Evolutionary conservation across 2,113 vertebrate genomes (phyloP).

Genomic region (Eulacestoma nigropectus): DNA sequence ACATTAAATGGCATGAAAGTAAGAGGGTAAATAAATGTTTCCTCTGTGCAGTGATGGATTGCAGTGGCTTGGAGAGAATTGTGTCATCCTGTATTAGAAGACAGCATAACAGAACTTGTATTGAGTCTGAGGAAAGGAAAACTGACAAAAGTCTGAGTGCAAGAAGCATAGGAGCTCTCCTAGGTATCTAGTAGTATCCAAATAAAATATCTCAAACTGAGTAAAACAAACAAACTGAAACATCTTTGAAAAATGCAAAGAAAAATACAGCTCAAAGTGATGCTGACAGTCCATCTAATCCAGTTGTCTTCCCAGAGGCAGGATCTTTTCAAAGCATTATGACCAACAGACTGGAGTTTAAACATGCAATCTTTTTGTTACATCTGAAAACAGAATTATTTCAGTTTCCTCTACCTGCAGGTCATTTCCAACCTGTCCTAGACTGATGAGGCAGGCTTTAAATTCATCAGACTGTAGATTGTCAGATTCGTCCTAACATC

Average conservation of each 20-base stretch:
- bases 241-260: not conserved
- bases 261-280: not conserved
- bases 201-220: not conserved
- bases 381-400: not conserved
- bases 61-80: not conserved
- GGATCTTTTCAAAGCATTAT: not conserved
- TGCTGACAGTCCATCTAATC: not conserved
- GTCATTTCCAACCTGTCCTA: slow-evolving; percentile 68
- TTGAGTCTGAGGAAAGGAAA: not conserved
- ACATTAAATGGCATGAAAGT: not conserved
- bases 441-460: slow-evolving; percentile 73
- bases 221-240: not conserved
- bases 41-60: not conserved
- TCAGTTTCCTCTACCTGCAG: slow-evolving; percentile 59
- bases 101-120: not conserved
- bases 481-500: slow-evolving; percentile 54
- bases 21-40: not conserved
- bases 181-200: not conserved
- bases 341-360: not conserved
- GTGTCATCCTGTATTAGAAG: not conserved
- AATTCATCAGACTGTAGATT: slow-evolving; percentile 64
- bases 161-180: not conserved
- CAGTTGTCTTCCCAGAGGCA: not conserved
- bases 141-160: not conserved
- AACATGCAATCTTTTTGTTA: not conserved